phyloP scores from a whole-genome alignment of 1,140 invertebrate genomes.

The Bombyx mandarina region DNA sequence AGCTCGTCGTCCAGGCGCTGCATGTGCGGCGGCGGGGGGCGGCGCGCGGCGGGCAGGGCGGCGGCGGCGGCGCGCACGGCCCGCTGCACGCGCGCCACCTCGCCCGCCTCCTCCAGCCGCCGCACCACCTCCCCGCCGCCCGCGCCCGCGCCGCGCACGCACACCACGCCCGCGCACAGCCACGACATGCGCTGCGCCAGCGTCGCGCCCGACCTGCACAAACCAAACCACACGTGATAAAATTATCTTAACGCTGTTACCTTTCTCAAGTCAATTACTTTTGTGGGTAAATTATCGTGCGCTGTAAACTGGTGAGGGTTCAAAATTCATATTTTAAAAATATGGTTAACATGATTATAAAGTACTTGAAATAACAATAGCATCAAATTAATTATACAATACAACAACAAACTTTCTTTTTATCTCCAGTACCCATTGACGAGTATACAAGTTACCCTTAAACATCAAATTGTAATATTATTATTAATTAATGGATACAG shows the following conservation, averaged over 20 bases:
- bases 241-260: too few species aligned
- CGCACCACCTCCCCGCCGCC: slow-evolving; percentile 87
- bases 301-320: too few species aligned
- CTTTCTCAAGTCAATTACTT: too few species aligned
- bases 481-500: not conserved
- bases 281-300: too few species aligned
- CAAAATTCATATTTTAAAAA: too few species aligned
- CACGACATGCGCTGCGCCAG: slow-evolving; percentile 88
- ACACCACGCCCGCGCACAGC: slow-evolving; percentile 94
- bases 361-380: too few species aligned
- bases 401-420: too few species aligned
- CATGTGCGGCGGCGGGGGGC: slow-evolving; percentile 59
- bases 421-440: not conserved
- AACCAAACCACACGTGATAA: too few species aligned
- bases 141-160: slow-evolving; percentile 89
- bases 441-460: not conserved
- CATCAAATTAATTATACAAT: too few species aligned
- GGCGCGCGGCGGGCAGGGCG: slow-evolving; percentile 62
- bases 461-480: not conserved
- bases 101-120: slow-evolving; percentile 94
- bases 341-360: too few species aligned
- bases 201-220: slow-evolving; percentile 73
- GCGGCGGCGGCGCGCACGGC: slow-evolving; percentile 78
- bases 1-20: slow-evolving; percentile 74
- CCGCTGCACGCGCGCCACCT: slow-evolving; percentile 87